Evolutionary conservation across 2,888 invertebrate genomes (phyloP).

Genomic region (Anoncus sp.): DNA sequence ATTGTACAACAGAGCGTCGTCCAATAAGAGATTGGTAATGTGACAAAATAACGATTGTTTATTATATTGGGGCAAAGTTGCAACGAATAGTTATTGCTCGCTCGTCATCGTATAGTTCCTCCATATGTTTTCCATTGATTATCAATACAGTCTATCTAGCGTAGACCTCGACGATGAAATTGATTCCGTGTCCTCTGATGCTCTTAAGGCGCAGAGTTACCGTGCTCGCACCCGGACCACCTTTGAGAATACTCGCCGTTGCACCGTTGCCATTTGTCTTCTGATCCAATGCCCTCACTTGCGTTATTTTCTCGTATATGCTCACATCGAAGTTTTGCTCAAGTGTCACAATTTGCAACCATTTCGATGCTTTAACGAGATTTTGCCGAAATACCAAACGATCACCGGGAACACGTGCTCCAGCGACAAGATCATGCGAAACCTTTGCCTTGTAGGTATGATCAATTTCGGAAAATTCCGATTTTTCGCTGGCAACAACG

Average conservation of each 20-base stretch:
- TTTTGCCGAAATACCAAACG: conserved; percentile 41
- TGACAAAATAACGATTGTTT: too few species aligned
- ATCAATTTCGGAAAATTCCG: neutral
- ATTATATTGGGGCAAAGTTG: too few species aligned
- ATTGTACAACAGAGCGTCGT: too few species aligned
- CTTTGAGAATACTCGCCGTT: conserved; percentile 77
- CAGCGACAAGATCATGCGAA: conserved; percentile 57
- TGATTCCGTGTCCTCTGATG: conserved; percentile 80
- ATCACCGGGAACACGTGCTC: conserved; percentile 55
- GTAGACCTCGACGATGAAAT: conserved; percentile 69
- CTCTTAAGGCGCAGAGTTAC: conserved; percentile 81
- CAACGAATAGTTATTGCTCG: too few species aligned
- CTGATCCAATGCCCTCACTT: conserved; percentile 80
- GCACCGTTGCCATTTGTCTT: conserved; percentile 81
- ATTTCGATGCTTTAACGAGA: neutral
- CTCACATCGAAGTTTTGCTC: conserved; percentile 68
- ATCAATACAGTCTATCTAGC: neutral
- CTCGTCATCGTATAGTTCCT: too few species aligned
- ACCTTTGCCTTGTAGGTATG: conserved; percentile 12
- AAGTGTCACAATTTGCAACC: conserved; percentile 55
- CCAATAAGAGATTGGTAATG: too few species aligned
- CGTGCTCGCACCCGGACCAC: conserved; percentile 77
- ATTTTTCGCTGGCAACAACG: neutral
- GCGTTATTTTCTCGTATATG: conserved; percentile 73
- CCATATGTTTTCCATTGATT: too few species aligned